Percentiles rank a stretch among this genome's conserved stretches.
phyloP scores from a whole-genome alignment of 2,797 vertebrate species.

The Sebastes trivittatus region DNA sequence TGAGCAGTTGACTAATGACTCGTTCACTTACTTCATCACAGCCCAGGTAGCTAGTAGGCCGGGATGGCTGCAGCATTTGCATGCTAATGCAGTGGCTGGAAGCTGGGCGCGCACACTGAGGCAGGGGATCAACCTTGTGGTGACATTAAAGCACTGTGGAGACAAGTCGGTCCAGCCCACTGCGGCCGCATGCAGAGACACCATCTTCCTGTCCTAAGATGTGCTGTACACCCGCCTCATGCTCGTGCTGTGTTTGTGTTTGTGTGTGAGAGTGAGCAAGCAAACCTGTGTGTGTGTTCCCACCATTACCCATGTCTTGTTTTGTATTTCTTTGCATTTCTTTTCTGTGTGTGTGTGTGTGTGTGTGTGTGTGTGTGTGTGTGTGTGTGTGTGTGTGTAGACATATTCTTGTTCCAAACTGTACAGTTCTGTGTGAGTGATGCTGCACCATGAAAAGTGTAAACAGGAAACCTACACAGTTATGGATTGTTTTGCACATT shows the following conservation, averaged over 20 bases:
- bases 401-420: constrained; percentile 1
- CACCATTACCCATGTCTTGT: background rate
- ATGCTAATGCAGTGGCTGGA: constrained; percentile 66
- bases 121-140: constrained; percentile 72
- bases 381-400: background rate
- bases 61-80: constrained; percentile 52
- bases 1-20: constrained; percentile 79
- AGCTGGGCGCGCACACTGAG: constrained; percentile 27
- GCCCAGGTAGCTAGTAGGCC: constrained; percentile 70
- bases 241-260: constrained; percentile 12
- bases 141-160: constrained; percentile 69
- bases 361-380: background rate
- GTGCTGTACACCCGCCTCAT: constrained; percentile 17
- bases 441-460: constrained; percentile 11
- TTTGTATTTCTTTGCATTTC: constrained; percentile 8
- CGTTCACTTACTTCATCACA: constrained; percentile 73
- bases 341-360: background rate
- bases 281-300: background rate
- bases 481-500: constrained; percentile 43
- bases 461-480: constrained; percentile 31
- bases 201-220: constrained; percentile 51
- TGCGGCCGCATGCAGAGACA: constrained; percentile 49
- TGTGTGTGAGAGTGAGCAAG: background rate
- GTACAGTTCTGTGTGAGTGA: constrained; percentile 11
- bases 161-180: constrained; percentile 45